Evolutionary conservation across 2,888 invertebrate genomes (phyloP).

Genomic region (Cheilosia pagana): DNA sequence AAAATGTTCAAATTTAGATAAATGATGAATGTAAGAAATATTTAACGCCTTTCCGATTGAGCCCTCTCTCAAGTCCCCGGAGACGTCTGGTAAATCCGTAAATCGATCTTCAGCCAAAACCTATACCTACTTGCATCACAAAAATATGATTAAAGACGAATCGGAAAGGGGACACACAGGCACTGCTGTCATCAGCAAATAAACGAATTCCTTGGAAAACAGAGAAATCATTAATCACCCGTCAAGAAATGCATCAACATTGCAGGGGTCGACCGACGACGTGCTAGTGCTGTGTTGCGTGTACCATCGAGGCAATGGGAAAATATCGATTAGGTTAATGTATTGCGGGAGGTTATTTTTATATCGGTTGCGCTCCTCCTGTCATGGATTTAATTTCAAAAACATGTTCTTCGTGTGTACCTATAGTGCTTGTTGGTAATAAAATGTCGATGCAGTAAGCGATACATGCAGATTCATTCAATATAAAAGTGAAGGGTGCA

Average conservation of each 20-base stretch:
- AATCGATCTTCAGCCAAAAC: not conserved
- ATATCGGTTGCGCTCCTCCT: conserved; percentile 39
- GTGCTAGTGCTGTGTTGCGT: conserved; percentile 18
- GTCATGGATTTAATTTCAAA: conserved; percentile 38
- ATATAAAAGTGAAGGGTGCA: conserved; percentile 14
- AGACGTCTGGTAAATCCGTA: conserved; percentile 33
- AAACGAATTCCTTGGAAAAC: conserved; percentile 58
- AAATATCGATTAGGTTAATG: conserved; percentile 62
- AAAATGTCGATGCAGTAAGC: conserved; percentile 1
- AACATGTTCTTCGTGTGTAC: conserved; percentile 28
- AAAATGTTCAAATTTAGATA: conserved; percentile 14
- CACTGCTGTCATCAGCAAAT: conserved; percentile 55
- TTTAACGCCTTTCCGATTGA: conserved; percentile 26
- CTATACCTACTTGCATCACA: conserved; percentile 12
- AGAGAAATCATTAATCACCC: conserved; percentile 62
- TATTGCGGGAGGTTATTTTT: conserved; percentile 60
- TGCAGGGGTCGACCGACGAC: conserved; percentile 16
- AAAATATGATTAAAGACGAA: conserved; percentile 23
- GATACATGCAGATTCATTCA: conserved; percentile 18
- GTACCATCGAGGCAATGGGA: conserved; percentile 28
- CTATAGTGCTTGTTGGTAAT: not conserved
- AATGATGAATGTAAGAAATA: conserved; percentile 17
- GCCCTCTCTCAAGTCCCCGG: conserved; percentile 10
- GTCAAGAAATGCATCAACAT: conserved; percentile 63
- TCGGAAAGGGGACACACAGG: conserved; percentile 13